A percentile compares a stretch with the other conserved stretches of the same genome.
phyloP scores from a whole-genome alignment of 2,888 invertebrate genomes.

The Gortyna flavago region DNA sequence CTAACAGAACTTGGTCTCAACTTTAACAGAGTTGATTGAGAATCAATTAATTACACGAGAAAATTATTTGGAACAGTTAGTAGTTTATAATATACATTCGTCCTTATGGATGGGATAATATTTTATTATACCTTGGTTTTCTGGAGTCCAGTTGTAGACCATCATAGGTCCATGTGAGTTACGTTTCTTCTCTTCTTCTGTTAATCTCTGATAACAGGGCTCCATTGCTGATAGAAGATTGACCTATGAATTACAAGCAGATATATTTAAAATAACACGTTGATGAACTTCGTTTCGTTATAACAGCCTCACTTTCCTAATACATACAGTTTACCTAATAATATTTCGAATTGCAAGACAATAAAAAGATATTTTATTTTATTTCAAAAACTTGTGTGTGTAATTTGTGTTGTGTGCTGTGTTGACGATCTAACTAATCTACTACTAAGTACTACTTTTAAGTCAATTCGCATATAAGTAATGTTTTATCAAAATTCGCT shows the following conservation, averaged over 20 bases:
- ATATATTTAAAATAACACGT: background rate
- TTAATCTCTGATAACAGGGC: slow-evolving; percentile 91
- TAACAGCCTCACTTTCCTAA: too few relatives aligned
- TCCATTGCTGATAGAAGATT: slow-evolving; percentile 94
- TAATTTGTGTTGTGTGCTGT: background rate
- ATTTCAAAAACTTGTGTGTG: background rate
- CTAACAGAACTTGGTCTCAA: background rate
- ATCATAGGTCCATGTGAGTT: slow-evolving; percentile 97
- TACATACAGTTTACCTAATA: background rate
- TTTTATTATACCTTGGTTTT: slow-evolving; percentile 89
- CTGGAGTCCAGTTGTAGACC: slow-evolving; percentile 92
- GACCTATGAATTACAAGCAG: slow-evolving; percentile 78
- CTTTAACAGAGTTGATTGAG: background rate
- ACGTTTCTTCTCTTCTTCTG: slow-evolving; percentile 92
- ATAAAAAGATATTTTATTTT: too few relatives aligned
- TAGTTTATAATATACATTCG: background rate
- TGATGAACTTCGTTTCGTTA: background rate
- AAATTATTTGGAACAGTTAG: background rate
- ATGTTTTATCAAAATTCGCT: background rate
- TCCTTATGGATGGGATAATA: background rate
- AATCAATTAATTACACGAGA: background rate
- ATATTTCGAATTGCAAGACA: background rate
- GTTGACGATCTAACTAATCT: background rate
- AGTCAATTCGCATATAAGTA: background rate
- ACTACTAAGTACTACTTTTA: background rate